Base-by-base conservation (phyloP, 2,888 invertebrate species). In the Luffia ferchaultella region DNA sequence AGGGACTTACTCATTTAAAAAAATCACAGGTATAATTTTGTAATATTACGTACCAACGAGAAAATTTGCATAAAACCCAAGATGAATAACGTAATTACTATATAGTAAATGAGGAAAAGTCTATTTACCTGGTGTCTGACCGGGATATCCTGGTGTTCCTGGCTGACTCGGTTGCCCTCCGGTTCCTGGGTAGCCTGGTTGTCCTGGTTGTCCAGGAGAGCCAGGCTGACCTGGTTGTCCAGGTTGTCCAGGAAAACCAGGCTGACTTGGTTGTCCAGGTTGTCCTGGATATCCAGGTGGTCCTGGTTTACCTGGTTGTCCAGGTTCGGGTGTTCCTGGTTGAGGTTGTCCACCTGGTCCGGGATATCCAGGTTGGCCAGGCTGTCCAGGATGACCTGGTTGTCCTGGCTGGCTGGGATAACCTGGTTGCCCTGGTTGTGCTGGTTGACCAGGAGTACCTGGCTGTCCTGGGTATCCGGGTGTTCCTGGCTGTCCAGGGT, bases 171-270 rank as follows among this genome's bases (percentile, higher is more conserved):
- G 62, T 58, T 16, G 54, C 48, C 54, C 55, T 49, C 82, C 88
- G 18, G 78, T 79, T 1, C 56, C 59, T 19, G 88, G 88, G 41
- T 57, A 46, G 15, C 58, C 58, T 48, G 60, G 59, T 12, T 41
- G 42, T 16, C 57, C 56, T 19, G 57, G 46, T 52, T 18, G 52
- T 20, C 12, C 44, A 50, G 42, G 55, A 53, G 43, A 53, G 52
- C 54, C 57, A 19, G 42, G 46, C 42, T 57, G 49, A 9, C 59
- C 59, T 42, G 59, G 55, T 15, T 55, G 43, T 1, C 60, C 58
- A 18, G 60, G 56, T 56, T 2, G 52, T 19, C 58, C 58, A 12
- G 58, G 57, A 2, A 44, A 41, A 2, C 47, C 48, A 18, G 47
- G 44, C 41, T 48, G 48, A 16, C 51, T 48, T n/a, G 51, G 48